These are phyloP conservation scores for Muscicapa adusta DNA, from an alignment of 2,113 vertebrate species.

Conservation along the genomic window DNA sequence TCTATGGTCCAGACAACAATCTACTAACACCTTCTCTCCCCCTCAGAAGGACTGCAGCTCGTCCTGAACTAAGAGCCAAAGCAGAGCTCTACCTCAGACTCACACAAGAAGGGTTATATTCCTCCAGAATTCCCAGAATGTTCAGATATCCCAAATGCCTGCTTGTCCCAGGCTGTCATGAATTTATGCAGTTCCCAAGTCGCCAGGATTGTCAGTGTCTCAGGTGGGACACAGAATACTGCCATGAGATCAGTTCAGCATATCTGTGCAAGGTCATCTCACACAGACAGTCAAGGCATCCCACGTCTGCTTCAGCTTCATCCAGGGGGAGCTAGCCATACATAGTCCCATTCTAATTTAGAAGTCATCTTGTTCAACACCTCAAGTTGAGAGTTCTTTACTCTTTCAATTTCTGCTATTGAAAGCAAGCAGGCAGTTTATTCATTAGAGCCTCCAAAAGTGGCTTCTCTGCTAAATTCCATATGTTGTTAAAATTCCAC, in stretches of 20 bases:
- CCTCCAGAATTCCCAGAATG: background rate
- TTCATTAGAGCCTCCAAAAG: background rate
- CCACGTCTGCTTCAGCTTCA: background rate
- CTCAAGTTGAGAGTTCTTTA: background rate
- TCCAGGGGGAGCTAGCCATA: background rate
- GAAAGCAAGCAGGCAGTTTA: background rate
- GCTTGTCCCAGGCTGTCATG: background rate
- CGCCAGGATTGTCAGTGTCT: background rate
- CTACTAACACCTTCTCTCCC: background rate
- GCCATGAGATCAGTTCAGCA: background rate
- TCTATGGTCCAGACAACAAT: background rate
- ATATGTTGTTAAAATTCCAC: background rate
- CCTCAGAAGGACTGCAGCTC: background rate
- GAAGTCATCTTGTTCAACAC: background rate
- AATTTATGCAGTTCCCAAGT: background rate
- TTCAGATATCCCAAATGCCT: background rate
- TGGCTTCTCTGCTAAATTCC: background rate
- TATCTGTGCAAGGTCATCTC: accelerated
- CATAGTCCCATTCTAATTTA: background rate
- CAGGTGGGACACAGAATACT: accelerated
- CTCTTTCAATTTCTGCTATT: background rate
- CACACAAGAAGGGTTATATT: background rate
- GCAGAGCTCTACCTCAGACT: background rate
- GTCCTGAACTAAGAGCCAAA: background rate
- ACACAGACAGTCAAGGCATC: background rate